phyloP scores from a whole-genome alignment of 2,888 invertebrate species.

The Dichetophora obliterata region DNA sequence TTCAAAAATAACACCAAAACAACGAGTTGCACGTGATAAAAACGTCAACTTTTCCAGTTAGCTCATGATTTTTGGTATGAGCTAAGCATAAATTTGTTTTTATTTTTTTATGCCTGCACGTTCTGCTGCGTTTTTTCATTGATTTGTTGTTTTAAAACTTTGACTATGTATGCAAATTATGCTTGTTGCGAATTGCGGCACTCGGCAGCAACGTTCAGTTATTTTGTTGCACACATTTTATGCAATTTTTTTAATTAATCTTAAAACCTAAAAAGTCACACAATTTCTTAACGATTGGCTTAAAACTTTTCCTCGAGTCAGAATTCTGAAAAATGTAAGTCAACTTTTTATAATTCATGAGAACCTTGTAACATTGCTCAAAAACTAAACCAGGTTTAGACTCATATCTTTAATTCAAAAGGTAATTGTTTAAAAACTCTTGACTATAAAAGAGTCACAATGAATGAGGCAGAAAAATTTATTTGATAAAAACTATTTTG shows the following conservation, averaged over 20 bases:
- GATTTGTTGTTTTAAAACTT: background rate
- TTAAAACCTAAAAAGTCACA: no score
- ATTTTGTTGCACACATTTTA: conserved; percentile 1
- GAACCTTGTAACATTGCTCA: no score
- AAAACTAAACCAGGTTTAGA: no score
- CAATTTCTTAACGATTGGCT: no score
- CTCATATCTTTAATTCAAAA: no score
- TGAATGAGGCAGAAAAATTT: no score
- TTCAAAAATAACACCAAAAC: background rate
- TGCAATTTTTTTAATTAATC: conserved; percentile 8
- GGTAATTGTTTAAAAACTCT: no score
- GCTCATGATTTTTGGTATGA: background rate
- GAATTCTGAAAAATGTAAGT: no score
- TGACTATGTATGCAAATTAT: background rate
- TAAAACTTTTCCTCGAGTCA: no score
- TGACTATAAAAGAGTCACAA: no score
- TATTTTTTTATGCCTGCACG: background rate
- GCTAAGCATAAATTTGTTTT: background rate
- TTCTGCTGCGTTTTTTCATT: background rate
- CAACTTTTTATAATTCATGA: no score
- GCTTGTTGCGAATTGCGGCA: background rate
- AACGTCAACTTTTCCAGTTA: background rate
- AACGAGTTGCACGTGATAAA: conserved; percentile 5
- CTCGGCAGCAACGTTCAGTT: background rate
- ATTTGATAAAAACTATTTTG: no score